Evolutionary conservation across 2,888 invertebrate genomes (phyloP), one percentile per base, ranked within the genome.

Genomic region (Copidosoma aretas): DNA sequence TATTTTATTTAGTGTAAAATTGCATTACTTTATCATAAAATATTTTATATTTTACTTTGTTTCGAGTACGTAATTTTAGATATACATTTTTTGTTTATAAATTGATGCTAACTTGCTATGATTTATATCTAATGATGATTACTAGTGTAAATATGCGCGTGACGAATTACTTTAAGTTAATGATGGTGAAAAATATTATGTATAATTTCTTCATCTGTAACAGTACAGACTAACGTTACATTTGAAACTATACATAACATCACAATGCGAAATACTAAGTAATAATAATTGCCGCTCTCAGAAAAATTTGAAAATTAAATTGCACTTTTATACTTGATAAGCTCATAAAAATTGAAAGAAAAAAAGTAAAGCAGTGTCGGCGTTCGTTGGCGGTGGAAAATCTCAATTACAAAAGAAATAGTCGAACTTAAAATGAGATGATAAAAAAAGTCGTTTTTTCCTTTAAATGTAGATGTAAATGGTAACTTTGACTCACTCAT

Each of bases 401-500:
- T 83, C 81, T 82, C 79, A 81, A 76, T 81, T 82, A 82, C 76
- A 81, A 82, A 82, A 81, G 78, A 77, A 81, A 81, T 80, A 78
- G 76, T 81, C 78, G 77, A 81, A 79, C 78, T 77, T 82, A 79
- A 77, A 82, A 83, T 77, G 78, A 81, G 77, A 79, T 77, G 80
- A 82, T 80, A 78, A 81, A 80, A 82, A n/a, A n/a, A n/a, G n/a
- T n/a, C 79, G 76, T 79, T 76, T 76, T 74, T 79, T 78, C 76
- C 77, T 81, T n/a, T 25, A 77, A 82, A 81, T 81, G 77, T 81
- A 82, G 78, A 76, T 81, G 82, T 78, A 82, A 82, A 82, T 82
- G 82, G 81, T 82, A 83, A 82, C 82, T 83, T 81, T 80, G 79
- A 83, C 81, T 82, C 82, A 82, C 81, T 81, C 82, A 79, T 80